A percentile compares a stretch with the other conserved stretches of the same genome.
phyloP scores from a whole-genome alignment of 1,140 invertebrate species.

The Drosophila erecta region DNA sequence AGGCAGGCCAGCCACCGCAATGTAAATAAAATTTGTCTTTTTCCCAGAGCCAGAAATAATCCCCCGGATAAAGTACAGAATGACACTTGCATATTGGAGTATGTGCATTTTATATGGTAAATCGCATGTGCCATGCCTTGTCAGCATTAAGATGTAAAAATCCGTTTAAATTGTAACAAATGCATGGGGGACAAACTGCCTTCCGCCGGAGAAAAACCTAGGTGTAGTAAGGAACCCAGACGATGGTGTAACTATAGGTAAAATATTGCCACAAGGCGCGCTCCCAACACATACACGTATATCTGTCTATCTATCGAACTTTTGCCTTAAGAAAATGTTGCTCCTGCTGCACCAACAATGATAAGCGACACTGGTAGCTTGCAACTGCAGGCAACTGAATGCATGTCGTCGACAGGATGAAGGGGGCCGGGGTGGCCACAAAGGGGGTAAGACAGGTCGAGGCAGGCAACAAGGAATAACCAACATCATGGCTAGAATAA shows the following conservation, averaged over 20 bases:
- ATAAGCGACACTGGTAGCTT: slow-evolving; percentile 50
- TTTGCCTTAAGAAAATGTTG: slow-evolving; percentile 59
- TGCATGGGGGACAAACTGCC: slow-evolving; percentile 23
- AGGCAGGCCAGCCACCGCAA: slow-evolving; percentile 43
- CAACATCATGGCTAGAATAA: slow-evolving; percentile 71
- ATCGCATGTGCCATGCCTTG: slow-evolving; percentile 58
- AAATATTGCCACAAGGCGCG: slow-evolving; percentile 50
- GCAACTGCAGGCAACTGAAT: slow-evolving; percentile 40
- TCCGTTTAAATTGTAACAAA: slow-evolving; percentile 74
- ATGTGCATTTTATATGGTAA: slow-evolving; percentile 45
- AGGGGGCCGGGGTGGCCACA: background rate
- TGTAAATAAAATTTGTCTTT: slow-evolving; percentile 76
- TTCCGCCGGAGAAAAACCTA: background rate
- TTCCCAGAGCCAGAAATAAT: slow-evolving; percentile 65
- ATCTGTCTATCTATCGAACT: slow-evolving; percentile 56
- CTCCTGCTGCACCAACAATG: slow-evolving; percentile 68
- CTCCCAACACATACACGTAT: slow-evolving; percentile 30
- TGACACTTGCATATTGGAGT: slow-evolving; percentile 21
- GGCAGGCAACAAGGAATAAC: slow-evolving; percentile 57
- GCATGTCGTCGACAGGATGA: slow-evolving; percentile 60
- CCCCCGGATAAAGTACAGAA: slow-evolving; percentile 36
- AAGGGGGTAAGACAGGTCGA: slow-evolving; percentile 37
- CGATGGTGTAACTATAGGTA: slow-evolving; percentile 7
- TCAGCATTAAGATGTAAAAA: slow-evolving; percentile 61
- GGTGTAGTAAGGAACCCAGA: background rate